Base-by-base conservation (phyloP, 2,888 invertebrate species). In the Nebria brevicollis region DNA sequence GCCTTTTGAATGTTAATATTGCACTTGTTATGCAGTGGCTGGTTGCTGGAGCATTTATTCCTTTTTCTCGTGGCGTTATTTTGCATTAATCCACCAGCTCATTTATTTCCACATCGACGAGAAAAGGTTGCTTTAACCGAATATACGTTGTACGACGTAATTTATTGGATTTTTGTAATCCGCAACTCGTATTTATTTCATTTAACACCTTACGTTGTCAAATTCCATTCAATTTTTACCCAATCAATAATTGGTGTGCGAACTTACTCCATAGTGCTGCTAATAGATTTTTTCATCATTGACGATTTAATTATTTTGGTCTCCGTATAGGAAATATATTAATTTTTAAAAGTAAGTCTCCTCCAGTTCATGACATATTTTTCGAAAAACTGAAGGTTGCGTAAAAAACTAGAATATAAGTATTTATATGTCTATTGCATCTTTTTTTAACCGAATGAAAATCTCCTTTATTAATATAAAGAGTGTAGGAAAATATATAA, bases 31-130 rank as follows among this genome's bases (percentile, higher is more conserved):
- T 26, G 15, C 70, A 15, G 15, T 26, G 20, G 34, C 25, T 13
- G 25, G 15, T n/a, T 15, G 25, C 5, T 66, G 11, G 15, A 70
- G 15, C 26, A 70, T 70, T 70, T 4, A 70, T 70, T 70, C 15
- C 70, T 70, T 13, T 25, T 66, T 25, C 20, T 11, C n/a, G 15
- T 70, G 70, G 13, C 20, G 5, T 70, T 10, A 70, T 70, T 70
- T 70, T 15, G 25, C 70, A 70, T 34, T 70, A 70, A 70, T 25
- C 70, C 11, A 10, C 34, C 70, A 70, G 34, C 15, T 70, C 70
- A 70, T 70, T 70, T 34, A 70, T 70, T 7, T 5, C 7, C 70
- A 66, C 70, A 70, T 70, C 25, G 70, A 54, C 54, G 54, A 54
- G 54, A 7, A 54, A 13, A 11, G 54, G 54, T 54, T 20, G 20